Base-by-base conservation (phyloP, 2,797 vertebrate genomes). In the Enteromius argenteus region DNA sequence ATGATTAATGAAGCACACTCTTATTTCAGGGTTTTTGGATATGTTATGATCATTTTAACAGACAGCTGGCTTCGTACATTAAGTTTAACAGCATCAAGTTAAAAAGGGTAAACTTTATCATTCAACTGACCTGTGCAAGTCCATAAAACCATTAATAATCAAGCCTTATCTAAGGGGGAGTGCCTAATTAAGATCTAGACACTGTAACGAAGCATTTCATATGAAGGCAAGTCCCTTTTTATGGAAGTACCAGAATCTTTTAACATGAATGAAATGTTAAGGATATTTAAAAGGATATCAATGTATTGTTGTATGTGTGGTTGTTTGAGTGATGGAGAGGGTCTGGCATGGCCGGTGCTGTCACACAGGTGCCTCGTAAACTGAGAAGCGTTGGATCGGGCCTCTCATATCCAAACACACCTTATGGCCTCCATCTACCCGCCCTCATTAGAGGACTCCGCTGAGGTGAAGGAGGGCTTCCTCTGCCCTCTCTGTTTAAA, bases 401-500 rank as follows among this genome's bases (percentile, higher is more conserved):
- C 87, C 56, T 84, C 27, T 68, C 32, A 0, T 51, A 23, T 21
- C 19, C 35, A 49, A 51, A 37, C 72, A 23, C 66, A 76, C 79
- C 88, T 69, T 74, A 98, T 99, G 98, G 97, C 98, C 2, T 94
- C 97, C 78, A 92, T 95, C 88, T 97, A 95, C 74, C 90, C 94
- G 0, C 89, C 95, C 15, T 95, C 96, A 6, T 96, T 99, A 84
- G 98, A 97, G 66, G 96, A 96, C 85, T 92, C 96, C 2, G 95
- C 93, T 0, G 97, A 98, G 53, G 95, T 98, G 89, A 94, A 98
- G 83, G 98, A 99, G 87, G 98, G 98, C 27, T 99, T 99, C 81
- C 93, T 99, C 13, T 99, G 98, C 88, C 98, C 98, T 0, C 92
- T 99, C 23, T 99, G 98, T 90, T 92, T 97, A 46, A 98, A 99